phyloP scores from a whole-genome alignment of 2,888 invertebrate species.

The Protonemura montana region DNA sequence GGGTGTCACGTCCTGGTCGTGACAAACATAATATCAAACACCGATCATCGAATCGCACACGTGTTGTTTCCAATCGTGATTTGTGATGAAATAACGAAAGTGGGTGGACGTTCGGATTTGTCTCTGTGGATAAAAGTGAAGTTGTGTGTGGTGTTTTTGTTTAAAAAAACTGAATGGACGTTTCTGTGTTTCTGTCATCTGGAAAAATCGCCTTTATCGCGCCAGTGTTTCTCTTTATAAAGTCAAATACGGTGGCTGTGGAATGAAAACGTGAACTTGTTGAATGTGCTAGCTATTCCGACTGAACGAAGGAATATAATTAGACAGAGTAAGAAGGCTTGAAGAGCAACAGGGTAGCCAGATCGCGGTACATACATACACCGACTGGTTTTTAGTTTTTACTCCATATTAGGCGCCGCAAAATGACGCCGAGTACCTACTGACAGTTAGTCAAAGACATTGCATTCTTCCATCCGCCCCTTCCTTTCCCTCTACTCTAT shows the following conservation, averaged over 20 bases:
- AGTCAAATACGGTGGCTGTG: not conserved
- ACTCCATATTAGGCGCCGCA: constrained; percentile 16
- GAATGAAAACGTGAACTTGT: constrained; percentile 28
- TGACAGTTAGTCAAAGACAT: constrained; percentile 27
- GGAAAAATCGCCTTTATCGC: not conserved
- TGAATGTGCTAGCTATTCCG: not conserved
- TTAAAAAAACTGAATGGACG: not conserved
- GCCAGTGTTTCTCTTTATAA: not conserved
- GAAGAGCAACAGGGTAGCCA: constrained; percentile 43
- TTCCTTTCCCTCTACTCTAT: not conserved
- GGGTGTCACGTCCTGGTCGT: constrained; percentile 12
- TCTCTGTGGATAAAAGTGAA: not conserved
- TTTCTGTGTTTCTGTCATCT: not conserved
- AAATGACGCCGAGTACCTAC: not conserved
- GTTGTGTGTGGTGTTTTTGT: constrained; percentile 1
- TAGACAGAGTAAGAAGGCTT: constrained; percentile 40
- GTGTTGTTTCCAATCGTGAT: not conserved
- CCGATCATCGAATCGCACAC: not conserved
- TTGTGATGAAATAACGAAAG: not conserved
- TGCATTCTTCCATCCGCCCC: not conserved
- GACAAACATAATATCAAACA: not conserved
- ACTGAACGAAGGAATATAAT: constrained; percentile 43
- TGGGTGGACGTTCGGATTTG: not conserved
- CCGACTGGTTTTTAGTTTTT: constrained; percentile 21
- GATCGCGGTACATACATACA: not conserved